phyloP scores from a whole-genome alignment of 2,113 vertebrate species.

The Eptesicus fuscus region DNA sequence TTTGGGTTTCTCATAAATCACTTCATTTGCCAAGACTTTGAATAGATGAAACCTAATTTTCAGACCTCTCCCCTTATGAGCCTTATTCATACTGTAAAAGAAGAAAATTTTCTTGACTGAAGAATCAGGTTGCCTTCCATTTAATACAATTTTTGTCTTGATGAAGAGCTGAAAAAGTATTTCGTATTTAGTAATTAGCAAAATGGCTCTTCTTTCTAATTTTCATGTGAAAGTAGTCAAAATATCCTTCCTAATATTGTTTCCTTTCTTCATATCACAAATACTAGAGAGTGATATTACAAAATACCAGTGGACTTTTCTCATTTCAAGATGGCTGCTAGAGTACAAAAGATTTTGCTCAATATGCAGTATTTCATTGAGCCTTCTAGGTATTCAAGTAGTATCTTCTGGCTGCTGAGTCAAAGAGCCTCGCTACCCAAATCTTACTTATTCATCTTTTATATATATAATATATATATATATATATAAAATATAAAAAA shows the following conservation, averaged over 20 bases:
- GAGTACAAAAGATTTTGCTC: neutral
- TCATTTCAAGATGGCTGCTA: neutral
- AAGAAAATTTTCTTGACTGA: neutral
- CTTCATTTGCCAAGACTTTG: neutral
- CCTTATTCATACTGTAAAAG: neutral
- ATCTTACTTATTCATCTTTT: neutral
- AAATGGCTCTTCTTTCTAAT: neutral
- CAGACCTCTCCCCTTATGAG: neutral
- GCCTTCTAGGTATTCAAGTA: neutral
- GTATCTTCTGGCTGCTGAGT: neutral
- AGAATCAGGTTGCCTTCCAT: neutral
- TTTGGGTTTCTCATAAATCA: neutral
- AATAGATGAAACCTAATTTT: neutral
- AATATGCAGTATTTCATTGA: neutral
- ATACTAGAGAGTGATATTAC: neutral
- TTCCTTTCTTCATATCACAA: neutral
- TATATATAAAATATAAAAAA: too few relatives aligned
- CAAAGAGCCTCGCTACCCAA: neutral
- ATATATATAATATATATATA: too few relatives aligned
- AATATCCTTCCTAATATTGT: neutral
- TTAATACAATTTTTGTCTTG: neutral
- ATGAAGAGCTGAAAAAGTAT: neutral
- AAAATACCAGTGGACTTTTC: neutral
- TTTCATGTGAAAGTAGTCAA: neutral
- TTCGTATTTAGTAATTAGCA: neutral